A percentile compares a stretch with the other conserved stretches of the same genome.
Conservation (phyloP, 2,113 vertebrate genomes). For the Grus americana region DNA sequence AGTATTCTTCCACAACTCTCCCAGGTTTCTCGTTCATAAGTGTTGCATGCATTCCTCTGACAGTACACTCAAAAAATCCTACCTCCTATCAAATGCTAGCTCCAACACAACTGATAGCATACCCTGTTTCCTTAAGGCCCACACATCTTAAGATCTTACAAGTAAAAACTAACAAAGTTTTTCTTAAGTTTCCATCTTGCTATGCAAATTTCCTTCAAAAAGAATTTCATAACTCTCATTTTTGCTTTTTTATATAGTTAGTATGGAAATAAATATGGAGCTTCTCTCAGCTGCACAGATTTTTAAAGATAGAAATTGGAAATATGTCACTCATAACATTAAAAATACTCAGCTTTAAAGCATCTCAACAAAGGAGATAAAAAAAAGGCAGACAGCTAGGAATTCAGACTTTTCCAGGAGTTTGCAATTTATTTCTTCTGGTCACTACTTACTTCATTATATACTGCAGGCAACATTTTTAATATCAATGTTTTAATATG, state of each 20-base stretch:
- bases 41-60: rapidly evolving
- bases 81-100: neutral
- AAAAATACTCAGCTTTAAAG: neutral
- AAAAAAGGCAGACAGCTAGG: neutral
- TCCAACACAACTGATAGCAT: neutral
- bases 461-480: neutral
- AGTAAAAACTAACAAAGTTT: neutral
- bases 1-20: neutral
- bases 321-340: neutral
- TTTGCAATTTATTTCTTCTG: neutral
- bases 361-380: neutral
- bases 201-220: neutral
- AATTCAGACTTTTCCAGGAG: neutral
- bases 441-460: neutral
- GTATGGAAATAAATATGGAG: neutral
- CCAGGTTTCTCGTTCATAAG: neutral
- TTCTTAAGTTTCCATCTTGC: neutral
- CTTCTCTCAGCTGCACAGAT: neutral
- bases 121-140: neutral
- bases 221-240: neutral
- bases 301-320: neutral
- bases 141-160: neutral
- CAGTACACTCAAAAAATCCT: neutral
- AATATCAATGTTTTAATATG: neutral
- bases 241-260: neutral